Evolutionary conservation across 64 coral and sea anemone species (phyloP), one percentile per base, ranked within the genome.

Genomic region (Porites lutea): DNA sequence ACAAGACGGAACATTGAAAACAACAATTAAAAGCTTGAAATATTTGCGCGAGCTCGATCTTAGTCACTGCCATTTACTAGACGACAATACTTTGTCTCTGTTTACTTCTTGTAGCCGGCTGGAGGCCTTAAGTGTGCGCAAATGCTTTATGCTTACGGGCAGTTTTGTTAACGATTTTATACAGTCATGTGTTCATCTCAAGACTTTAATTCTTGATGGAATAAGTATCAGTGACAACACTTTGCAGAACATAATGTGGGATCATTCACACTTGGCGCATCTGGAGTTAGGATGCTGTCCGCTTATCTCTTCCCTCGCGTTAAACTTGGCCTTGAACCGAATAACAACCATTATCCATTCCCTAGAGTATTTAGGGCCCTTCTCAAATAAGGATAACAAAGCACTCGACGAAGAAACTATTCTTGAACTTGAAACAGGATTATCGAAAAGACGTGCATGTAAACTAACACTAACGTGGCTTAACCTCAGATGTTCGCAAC

Each of bases 211-310:
- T 83, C 48, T 94, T 3, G 77, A 94, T 19, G 86, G 87, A 3
- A 90, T 88, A 27, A 90, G 93, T 14, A 79, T 94, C 19, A 59
- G 86, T 49, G 93, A 94, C 21, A 59, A 54, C 2, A 62, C 47
- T 59, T 13, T 94, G 61, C 83, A 66, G 20, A 63, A 27, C n/a
- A 70, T 83, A 57, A 59, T 65, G 53, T 94, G 93, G 93, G 49
- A 84, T 13, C 44, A 20, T 54, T 51, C 81, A n/a, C 50, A 57
- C 5, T 57, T 94, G 23, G 60, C 83, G 54, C 76, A 94, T n/a
- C 52, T 94, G 54, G 93, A 94, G 47, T 58, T 94, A 5, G 79
- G 93, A 46, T 94, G 79, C 57, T 89, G 87, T 90, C 79, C 87
- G 14, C 66, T 94, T 10, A 75, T 89, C 53, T 68, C 87, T 44